Percentiles rank a stretch among this genome's conserved stretches.
Evolutionary conservation across 2,797 vertebrate species (phyloP).

Genomic region (Calcarius lapponicus): DNA sequence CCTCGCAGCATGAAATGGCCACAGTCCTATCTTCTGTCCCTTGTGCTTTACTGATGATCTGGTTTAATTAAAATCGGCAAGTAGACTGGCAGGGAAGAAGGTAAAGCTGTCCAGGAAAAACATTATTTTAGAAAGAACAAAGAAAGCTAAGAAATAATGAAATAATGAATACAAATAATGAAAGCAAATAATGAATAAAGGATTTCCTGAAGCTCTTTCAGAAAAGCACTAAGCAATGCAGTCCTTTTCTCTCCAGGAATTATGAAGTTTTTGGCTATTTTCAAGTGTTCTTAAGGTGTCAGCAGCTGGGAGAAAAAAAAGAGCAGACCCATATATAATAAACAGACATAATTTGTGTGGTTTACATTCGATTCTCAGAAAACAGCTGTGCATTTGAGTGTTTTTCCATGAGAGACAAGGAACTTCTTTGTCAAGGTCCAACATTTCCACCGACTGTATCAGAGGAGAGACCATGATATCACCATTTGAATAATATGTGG

Average conservation of each 20-base stretch:
- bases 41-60: background rate
- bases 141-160: background rate
- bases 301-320: background rate
- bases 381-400: constrained; percentile 4
- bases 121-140: background rate
- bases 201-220: background rate
- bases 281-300: constrained; percentile 5
- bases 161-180: too few relatives aligned
- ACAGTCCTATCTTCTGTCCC: background rate
- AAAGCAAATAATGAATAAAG: background rate
- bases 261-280: background rate
- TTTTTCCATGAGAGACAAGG: background rate
- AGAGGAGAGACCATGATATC: background rate
- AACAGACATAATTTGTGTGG: background rate
- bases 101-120: background rate
- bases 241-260: background rate
- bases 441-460: background rate
- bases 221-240: background rate
- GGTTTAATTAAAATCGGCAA: background rate
- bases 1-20: background rate
- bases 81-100: background rate
- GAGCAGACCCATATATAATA: background rate
- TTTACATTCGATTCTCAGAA: constrained; percentile 21
- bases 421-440: background rate
- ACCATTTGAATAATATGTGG: background rate